Percentiles rank a stretch among this genome's conserved stretches.
Evolutionary conservation across 1,140 invertebrate genomes (phyloP).

Genomic region (Bombus difficillimus): DNA sequence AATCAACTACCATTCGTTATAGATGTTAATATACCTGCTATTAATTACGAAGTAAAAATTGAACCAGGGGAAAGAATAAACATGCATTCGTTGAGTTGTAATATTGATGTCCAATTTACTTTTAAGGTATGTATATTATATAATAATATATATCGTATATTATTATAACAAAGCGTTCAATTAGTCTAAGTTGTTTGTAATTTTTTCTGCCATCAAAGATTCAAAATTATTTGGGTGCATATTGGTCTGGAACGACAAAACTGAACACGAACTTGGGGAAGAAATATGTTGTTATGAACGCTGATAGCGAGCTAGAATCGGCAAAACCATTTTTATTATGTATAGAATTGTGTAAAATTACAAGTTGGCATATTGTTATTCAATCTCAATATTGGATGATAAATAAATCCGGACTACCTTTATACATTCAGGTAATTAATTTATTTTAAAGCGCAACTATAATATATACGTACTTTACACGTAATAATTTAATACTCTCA

Average conservation of each 20-base stretch:
- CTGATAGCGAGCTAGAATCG: conserved; percentile 86
- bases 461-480: background rate
- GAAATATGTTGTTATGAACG: conserved; percentile 86
- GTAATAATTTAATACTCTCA: conserved; percentile 56
- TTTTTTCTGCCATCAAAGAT: conserved; percentile 76
- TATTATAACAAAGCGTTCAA: background rate
- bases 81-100: conserved; percentile 86
- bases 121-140: conserved; percentile 83
- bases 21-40: conserved; percentile 83
- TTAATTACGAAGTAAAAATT: conserved; percentile 84
- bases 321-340: conserved; percentile 87
- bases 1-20: conserved; percentile 90
- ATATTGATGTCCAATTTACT: conserved; percentile 84
- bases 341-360: conserved; percentile 85
- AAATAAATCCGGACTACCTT: conserved; percentile 92
- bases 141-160: background rate
- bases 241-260: conserved; percentile 88
- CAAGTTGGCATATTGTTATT: conserved; percentile 86
- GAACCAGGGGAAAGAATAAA: conserved; percentile 89
- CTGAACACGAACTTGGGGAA: conserved; percentile 87
- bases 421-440: conserved; percentile 88
- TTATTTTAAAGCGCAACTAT: background rate
- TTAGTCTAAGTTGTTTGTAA: background rate
- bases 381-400: conserved; percentile 95
- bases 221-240: conserved; percentile 86